Evolutionary conservation across 2,888 invertebrate species (phyloP).

Genomic region (Auanema sp.): DNA sequence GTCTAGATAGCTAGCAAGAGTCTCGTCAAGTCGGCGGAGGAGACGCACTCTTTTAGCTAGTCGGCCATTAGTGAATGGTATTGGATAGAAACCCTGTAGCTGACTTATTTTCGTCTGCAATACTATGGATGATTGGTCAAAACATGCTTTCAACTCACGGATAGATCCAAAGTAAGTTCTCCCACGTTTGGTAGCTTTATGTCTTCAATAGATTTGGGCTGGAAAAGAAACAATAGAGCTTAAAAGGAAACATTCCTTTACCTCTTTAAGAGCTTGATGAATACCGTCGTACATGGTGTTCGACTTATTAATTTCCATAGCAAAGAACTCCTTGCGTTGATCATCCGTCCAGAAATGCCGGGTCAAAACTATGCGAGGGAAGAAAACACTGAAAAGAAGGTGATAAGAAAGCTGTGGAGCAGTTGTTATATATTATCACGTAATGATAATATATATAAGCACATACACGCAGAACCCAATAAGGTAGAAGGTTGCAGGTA

Average conservation of each 20-base stretch:
- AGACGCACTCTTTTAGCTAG: constrained; percentile 21
- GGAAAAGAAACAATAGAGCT: constrained; percentile 1
- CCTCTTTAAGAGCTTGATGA: neutral
- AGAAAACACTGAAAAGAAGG: constrained; percentile 54
- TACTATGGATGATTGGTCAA: neutral
- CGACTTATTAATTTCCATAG: constrained; percentile 29
- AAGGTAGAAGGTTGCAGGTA: constrained; percentile 54
- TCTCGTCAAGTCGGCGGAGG: constrained; percentile 21
- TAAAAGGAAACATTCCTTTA: neutral
- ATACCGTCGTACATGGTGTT: no score
- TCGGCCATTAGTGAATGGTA: constrained; percentile 27
- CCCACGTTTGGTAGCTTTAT: constrained; percentile 9
- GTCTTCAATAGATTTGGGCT: constrained; percentile 20
- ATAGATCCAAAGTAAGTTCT: constrained; percentile 8
- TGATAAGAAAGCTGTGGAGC: constrained; percentile 17
- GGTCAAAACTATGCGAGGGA: constrained; percentile 57
- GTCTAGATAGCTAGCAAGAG: constrained; percentile 22
- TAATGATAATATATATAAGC: neutral
- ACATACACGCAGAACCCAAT: constrained; percentile 35
- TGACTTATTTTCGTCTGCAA: constrained; percentile 14
- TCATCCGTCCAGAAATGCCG: constrained; percentile 58
- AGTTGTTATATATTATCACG: neutral
- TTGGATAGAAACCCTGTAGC: constrained; percentile 21
- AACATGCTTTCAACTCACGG: neutral
- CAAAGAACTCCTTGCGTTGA: constrained; percentile 51